These are phyloP conservation scores for Vulpes ferrilata DNA, from an alignment of 2,113 vertebrate species.

Conservation along the genomic window DNA sequence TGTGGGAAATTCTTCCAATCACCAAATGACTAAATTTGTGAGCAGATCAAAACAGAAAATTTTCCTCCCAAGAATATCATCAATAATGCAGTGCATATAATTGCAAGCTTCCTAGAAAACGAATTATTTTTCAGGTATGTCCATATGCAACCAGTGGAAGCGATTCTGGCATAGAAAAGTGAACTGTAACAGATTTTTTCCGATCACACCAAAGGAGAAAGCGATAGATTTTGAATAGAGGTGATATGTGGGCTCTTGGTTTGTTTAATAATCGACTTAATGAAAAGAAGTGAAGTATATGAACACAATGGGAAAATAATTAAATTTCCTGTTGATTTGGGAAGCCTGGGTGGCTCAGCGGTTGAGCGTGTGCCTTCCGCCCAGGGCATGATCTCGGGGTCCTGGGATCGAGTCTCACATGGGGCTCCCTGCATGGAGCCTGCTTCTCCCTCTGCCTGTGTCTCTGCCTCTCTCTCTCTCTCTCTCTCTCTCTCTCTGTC, in stretches of 20 bases:
- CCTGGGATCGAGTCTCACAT: too few species aligned
- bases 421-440: too few species aligned
- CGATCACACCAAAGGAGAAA: not conserved
- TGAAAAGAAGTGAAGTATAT: constrained; percentile 14
- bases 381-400: too few species aligned
- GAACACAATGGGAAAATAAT: not conserved
- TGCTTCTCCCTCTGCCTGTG: too few species aligned
- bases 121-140: constrained; percentile 17
- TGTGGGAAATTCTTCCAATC: not conserved
- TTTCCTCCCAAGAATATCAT: not conserved
- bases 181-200: not conserved
- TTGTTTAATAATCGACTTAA: constrained; percentile 12
- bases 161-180: not conserved
- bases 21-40: not conserved
- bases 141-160: constrained; percentile 16
- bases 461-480: too few species aligned
- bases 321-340: not conserved
- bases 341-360: too few species aligned
- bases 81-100: constrained; percentile 12
- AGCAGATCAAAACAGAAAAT: not conserved
- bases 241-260: not conserved
- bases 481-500: too few species aligned
- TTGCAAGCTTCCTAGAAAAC: not conserved
- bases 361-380: too few species aligned
- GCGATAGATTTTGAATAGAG: not conserved